phyloP scores from a whole-genome alignment of 2,113 vertebrate species.

The Lontra canadensis region DNA sequence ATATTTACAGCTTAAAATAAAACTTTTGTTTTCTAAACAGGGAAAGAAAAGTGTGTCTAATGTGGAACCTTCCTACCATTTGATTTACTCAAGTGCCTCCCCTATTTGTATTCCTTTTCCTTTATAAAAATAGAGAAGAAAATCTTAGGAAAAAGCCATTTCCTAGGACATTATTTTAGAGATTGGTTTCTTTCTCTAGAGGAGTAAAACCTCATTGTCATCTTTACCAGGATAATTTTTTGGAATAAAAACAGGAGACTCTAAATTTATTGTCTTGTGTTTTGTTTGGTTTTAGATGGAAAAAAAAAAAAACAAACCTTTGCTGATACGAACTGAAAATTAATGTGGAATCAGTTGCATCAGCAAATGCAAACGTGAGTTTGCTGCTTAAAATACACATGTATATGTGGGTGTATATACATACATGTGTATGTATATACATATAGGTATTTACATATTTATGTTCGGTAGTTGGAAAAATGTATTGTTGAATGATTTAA shows the following conservation, averaged over 20 bases:
- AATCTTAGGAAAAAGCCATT: conserved; percentile 68
- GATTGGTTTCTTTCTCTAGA: conserved; percentile 73
- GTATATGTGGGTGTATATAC: background rate
- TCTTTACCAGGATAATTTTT: conserved; percentile 73
- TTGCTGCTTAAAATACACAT: background rate
- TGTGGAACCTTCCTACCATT: background rate
- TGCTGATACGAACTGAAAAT: conserved; percentile 37
- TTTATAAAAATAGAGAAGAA: conserved; percentile 69
- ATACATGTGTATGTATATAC: background rate
- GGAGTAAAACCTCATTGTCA: conserved; percentile 68
- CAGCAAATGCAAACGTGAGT: conserved; percentile 9
- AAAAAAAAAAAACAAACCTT: background rate
- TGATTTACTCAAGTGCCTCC: background rate
- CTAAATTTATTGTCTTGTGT: conserved; percentile 64
- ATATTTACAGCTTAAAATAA: background rate
- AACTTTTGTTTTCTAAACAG: background rate
- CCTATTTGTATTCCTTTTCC: conserved; percentile 57
- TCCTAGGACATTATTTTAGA: conserved; percentile 68
- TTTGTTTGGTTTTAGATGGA: conserved; percentile 62
- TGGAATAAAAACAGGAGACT: conserved; percentile 63
- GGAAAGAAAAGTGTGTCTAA: background rate
- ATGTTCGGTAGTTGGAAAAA: background rate
- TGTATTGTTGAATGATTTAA: conserved; percentile 49
- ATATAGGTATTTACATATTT: background rate
- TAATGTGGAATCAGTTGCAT: background rate